A percentile compares a stretch with the other conserved stretches of the same genome.
Evolutionary conservation across 2,113 vertebrate species (phyloP).

Genomic region (Lepisosteus oculatus): DNA sequence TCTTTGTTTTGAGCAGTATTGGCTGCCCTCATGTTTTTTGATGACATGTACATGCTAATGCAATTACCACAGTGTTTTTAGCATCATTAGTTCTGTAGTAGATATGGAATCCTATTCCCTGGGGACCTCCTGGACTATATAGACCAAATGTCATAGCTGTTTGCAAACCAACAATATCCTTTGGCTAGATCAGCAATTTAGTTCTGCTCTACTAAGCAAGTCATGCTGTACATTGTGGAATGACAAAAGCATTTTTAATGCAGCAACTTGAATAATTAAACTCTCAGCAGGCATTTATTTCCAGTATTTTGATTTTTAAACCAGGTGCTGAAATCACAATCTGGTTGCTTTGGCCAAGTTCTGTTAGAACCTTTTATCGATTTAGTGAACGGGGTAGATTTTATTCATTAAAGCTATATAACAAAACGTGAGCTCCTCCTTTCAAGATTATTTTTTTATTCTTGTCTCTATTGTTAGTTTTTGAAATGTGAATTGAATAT

Average conservation of each 20-base stretch:
- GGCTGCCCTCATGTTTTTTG: not conserved
- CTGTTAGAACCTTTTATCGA: too few species aligned
- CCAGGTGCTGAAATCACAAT: too few species aligned
- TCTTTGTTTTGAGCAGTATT: not conserved
- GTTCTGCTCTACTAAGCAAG: not conserved
- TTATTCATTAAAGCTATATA: too few species aligned
- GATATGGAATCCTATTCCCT: not conserved
- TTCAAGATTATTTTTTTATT: too few species aligned
- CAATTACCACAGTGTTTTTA: not conserved
- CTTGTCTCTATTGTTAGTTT: too few species aligned
- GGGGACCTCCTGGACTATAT: not conserved
- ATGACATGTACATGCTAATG: not conserved
- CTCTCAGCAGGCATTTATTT: too few species aligned
- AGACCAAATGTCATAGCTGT: conserved; percentile 1
- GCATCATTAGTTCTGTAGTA: not conserved
- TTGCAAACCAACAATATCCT: conserved; percentile 2
- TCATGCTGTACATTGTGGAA: not conserved
- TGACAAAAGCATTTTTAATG: not conserved
- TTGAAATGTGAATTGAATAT: too few species aligned
- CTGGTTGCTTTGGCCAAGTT: too few species aligned
- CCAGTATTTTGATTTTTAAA: too few species aligned
- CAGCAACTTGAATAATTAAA: too few species aligned
- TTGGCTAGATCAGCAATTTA: not conserved
- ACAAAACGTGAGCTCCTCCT: too few species aligned
- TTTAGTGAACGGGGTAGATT: too few species aligned